Evolutionary conservation across 2,113 vertebrate genomes (phyloP), one percentile per base, ranked within the genome.

Genomic region (Platysternon megacephalum): DNA sequence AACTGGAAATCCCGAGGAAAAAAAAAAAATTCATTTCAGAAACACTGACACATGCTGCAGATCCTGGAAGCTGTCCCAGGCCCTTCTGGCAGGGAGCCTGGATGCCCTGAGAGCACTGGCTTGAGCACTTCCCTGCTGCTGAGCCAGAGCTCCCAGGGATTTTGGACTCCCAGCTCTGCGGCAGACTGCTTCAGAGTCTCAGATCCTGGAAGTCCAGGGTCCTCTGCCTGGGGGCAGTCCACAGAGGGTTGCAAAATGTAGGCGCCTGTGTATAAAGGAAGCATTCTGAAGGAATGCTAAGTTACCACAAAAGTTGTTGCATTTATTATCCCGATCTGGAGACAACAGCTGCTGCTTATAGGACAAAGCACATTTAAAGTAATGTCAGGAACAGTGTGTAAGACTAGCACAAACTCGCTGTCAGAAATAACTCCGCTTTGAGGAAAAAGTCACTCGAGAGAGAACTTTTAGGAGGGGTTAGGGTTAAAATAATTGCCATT

Each of bases 401-500:
- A 97, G 42, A 83, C 84, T 94, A 35, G 35, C 53, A 94, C 55
- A 93, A 92, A 94, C 78, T 84, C 52, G 56, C 87, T 0, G 1
- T 94, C 79, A 91, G 93, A 94, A 97, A 95, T 93, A 95, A 95
- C 84, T 97, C 1, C 1, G 86, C 1, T 4, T 81, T 92, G 90
- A 94, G 87, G 93, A 96, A 98, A 92, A 79, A 82, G 88, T 96
- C 94, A 94, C 96, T 92, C 1, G 11, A 92, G 82, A 51, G 4
- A 93, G 89, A 93, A 86, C 93, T 97, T 97, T 94, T 88, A 93
- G 89, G 94, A 91, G 95, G 94, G 94, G 92, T 96, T 97, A 91
- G 79, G 81, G 96, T 97, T 97, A 90, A 96, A 92, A 96, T 97
- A 98, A 96, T 97, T 95, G 92, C 93, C 96, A 97, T 89, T 94